phyloP scores from a whole-genome alignment of 2,888 invertebrate genomes.

The Autographa pulchrina region DNA sequence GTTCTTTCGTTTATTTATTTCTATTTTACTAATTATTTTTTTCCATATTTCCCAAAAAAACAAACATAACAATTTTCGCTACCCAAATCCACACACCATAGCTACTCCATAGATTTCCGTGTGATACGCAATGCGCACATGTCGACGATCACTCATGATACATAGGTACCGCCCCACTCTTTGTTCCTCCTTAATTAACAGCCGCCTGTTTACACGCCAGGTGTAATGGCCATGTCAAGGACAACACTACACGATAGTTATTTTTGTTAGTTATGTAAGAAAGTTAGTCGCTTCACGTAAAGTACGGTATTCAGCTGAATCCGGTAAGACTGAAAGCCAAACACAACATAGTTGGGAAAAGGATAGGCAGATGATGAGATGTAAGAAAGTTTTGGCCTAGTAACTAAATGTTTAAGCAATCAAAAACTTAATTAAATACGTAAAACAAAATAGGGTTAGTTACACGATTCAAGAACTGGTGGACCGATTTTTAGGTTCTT shows the following conservation, averaged over 20 bases:
- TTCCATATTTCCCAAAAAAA: no score
- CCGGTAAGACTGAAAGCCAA: not conserved
- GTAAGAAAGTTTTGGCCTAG: no score
- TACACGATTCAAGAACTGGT: no score
- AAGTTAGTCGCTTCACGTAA: not conserved
- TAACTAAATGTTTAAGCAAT: no score
- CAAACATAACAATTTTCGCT: not conserved
- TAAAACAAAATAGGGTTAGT: no score
- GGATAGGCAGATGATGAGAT: no score
- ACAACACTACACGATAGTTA: not conserved
- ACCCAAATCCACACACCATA: not conserved
- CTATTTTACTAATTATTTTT: no score
- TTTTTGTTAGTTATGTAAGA: not conserved
- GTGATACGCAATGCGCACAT: slow-evolving; percentile 1
- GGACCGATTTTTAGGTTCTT: no score
- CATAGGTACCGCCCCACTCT: slow-evolving; percentile 4
- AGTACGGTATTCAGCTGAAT: not conserved
- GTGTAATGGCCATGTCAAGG: no score
- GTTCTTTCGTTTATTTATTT: no score
- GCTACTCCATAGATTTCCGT: not conserved
- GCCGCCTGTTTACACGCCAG: not conserved
- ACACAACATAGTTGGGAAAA: no score
- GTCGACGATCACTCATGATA: slow-evolving; percentile 4
- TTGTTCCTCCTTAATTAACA: not conserved
- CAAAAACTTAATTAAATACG: no score